Percentiles rank a stretch among this genome's conserved stretches.
Conservation (phyloP, 92 coral and sea anemone genomes). For the Epizoanthus ramosus region DNA sequence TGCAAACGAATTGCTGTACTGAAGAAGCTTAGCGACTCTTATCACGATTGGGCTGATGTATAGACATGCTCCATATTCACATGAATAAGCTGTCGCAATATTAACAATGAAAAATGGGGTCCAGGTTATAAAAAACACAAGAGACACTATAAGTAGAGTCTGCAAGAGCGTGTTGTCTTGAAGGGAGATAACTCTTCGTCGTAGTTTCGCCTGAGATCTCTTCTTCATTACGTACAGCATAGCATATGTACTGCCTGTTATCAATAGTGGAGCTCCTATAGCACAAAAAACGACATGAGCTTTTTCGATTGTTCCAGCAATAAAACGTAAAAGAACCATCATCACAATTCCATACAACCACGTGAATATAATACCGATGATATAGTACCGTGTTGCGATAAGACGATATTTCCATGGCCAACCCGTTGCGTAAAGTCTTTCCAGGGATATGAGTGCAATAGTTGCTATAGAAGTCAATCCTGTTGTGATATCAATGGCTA, state of each 20-base stretch:
- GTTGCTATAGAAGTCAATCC: background rate
- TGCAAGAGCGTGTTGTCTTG: constrained; percentile 10
- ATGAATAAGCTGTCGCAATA: no score
- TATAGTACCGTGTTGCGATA: background rate
- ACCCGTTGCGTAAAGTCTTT: background rate
- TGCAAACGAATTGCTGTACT: constrained; percentile 9
- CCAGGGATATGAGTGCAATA: background rate
- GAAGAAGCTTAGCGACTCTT: background rate
- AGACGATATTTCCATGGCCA: constrained; percentile 9
- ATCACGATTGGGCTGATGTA: no score
- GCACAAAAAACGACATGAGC: background rate
- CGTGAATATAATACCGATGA: background rate
- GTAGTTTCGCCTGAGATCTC: constrained; percentile 9
- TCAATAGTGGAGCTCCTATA: no score
- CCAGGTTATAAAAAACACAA: constrained; percentile 11
- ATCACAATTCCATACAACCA: background rate
- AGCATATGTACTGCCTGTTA: background rate
- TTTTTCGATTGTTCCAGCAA: no score
- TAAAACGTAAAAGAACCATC: background rate
- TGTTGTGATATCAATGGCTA: background rate
- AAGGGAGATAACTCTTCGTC: background rate
- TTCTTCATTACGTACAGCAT: background rate
- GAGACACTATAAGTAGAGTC: constrained; percentile 2
- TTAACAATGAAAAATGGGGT: background rate
- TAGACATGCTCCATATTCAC: no score